phyloP scores from a whole-genome alignment of 2,113 vertebrate genomes.

The Mormyrus iriodes region DNA sequence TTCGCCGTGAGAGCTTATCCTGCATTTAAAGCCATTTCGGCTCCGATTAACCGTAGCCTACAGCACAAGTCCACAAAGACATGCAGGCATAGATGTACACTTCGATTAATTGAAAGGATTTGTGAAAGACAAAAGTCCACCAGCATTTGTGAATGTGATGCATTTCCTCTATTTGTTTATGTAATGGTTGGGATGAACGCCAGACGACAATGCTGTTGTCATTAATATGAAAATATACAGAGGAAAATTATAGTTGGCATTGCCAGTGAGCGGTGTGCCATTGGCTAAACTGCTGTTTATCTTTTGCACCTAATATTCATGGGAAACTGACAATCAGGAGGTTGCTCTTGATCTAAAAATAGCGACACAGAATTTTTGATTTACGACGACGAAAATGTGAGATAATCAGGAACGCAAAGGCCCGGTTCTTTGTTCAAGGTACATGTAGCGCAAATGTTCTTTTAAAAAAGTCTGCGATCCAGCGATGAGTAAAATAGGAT shows the following conservation, averaged over 20 bases:
- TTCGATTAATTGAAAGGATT: background rate
- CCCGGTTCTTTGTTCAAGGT: background rate
- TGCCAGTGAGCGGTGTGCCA: background rate
- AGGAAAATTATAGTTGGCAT: background rate
- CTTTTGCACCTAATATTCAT: background rate
- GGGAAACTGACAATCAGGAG: background rate
- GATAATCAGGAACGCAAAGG: background rate
- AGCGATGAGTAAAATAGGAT: background rate
- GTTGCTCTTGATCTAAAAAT: background rate
- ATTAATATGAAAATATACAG: background rate
- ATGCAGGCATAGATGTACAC: background rate
- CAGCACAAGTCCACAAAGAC: background rate
- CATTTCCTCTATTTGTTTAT: background rate
- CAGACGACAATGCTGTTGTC: background rate
- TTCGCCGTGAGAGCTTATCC: background rate
- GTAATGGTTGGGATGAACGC: background rate
- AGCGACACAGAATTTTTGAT: background rate
- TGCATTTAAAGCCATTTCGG: background rate
- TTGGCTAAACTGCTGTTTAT: background rate
- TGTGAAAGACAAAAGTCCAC: background rate
- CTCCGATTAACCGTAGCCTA: background rate
- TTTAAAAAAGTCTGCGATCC: background rate
- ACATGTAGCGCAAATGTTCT: background rate
- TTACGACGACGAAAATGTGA: background rate
- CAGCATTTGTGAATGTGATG: background rate